These are phyloP conservation scores for Pemphredon lugubris DNA, from an alignment of 2,888 invertebrate genomes.

Conservation along the genomic window DNA sequence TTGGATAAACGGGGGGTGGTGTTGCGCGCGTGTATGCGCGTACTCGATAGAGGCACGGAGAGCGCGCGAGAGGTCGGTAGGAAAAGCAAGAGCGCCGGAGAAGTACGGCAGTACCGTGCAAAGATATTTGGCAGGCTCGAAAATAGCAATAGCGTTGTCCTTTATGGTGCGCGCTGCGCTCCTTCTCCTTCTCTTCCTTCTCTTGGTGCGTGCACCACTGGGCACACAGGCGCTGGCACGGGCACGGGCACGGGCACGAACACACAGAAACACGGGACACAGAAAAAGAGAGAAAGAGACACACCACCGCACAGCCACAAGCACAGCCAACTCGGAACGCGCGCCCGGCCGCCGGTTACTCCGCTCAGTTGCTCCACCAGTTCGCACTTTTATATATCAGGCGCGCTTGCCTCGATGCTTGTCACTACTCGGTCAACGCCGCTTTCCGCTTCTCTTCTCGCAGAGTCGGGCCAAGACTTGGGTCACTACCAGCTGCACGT, in stretches of 20 bases:
- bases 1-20: slow-evolving; percentile 47
- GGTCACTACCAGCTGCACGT: slow-evolving; percentile 40
- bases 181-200: too few relatives aligned
- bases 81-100: slow-evolving; percentile 22
- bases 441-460: slow-evolving; percentile 50
- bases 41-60: slow-evolving; percentile 36
- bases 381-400: slow-evolving; percentile 44
- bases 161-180: slow-evolving; percentile 41
- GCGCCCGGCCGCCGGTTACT: slow-evolving; percentile 31
- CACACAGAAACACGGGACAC: too few relatives aligned
- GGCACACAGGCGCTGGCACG: too few relatives aligned
- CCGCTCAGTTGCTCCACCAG: slow-evolving; percentile 28
- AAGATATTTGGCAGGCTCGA: slow-evolving; percentile 65
- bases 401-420: slow-evolving; percentile 22
- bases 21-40: slow-evolving; percentile 10
- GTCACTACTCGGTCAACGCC: slow-evolving; percentile 40
- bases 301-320: too few relatives aligned
- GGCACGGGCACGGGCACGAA: too few relatives aligned
- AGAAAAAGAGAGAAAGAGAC: too few relatives aligned
- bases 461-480: too few relatives aligned
- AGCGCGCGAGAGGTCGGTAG: slow-evolving; percentile 22
- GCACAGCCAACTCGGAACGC: slow-evolving; percentile 43
- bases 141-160: slow-evolving; percentile 64
- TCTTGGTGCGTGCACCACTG: too few relatives aligned
- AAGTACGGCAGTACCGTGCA: slow-evolving; percentile 20